Evolutionary conservation across 2,797 vertebrate genomes (phyloP).

Genomic region (Microchirus variegatus): DNA sequence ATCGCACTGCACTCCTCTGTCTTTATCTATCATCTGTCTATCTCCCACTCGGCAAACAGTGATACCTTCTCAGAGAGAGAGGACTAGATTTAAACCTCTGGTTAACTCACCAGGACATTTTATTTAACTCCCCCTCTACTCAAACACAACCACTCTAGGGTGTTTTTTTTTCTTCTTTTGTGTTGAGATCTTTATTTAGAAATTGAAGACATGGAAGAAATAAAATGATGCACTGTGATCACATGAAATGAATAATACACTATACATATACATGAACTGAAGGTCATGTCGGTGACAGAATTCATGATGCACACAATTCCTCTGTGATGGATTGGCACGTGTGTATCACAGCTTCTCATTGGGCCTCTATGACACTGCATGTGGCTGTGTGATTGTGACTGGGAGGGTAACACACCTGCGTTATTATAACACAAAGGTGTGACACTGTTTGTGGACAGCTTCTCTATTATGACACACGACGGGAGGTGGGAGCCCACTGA

Average conservation of each 20-base stretch:
- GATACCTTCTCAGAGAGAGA: conserved; percentile 49
- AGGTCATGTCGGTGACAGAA: conserved; percentile 16
- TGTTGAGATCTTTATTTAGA: conserved; percentile 46
- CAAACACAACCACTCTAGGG: conserved; percentile 12
- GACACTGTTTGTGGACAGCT: neutral
- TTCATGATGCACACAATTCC: conserved; percentile 16
- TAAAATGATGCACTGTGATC: conserved; percentile 5
- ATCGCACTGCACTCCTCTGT: conserved; percentile 52
- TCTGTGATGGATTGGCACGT: conserved; percentile 18
- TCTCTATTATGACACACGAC: conserved; percentile 26
- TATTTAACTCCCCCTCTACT: conserved; percentile 35
- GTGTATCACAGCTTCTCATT: conserved; percentile 15
- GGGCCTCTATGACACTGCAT: conserved; percentile 21
- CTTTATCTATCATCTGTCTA: conserved; percentile 38
- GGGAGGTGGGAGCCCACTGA: conserved; percentile 18
- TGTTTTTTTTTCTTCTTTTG: conserved; percentile 31
- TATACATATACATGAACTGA: conserved; percentile 5
- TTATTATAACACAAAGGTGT: conserved; percentile 27
- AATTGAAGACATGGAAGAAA: conserved; percentile 22
- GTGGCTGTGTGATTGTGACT: conserved; percentile 41
- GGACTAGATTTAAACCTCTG: conserved; percentile 67
- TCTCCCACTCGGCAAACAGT: conserved; percentile 53
- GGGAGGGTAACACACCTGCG: conserved; percentile 46
- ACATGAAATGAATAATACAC: conserved; percentile 19
- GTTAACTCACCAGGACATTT: conserved; percentile 60